Base-by-base conservation (phyloP, 2,888 invertebrate genomes). In the Eupithecia subfuscata region DNA sequence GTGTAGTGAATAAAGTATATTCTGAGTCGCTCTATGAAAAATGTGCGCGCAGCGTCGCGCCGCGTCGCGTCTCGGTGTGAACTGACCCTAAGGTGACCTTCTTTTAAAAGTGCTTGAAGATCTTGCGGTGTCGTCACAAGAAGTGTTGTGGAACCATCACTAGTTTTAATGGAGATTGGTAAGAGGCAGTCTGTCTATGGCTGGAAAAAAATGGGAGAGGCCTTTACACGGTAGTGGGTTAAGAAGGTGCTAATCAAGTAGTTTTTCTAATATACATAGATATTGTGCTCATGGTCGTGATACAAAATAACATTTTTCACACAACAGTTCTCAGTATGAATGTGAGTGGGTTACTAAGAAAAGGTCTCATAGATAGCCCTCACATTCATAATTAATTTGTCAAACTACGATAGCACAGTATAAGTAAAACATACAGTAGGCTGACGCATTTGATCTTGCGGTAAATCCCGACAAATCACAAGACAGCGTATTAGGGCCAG, bases 101-200 rank as follows among this genome's bases (percentile, higher is more conserved):
- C 11, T 56, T 52, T 52, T 60, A 60, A 25, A 60, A 25, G 12
- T 60, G 5, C 22, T 25, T 14, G 25, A 60, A 60, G 60, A 60
- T 14, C 1, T 60, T 60, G 25, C 60, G 25, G 60, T 60, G 22
- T 60, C 25, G 6, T 60, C 60, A 60, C 22, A 25, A 12, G 60
- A 60, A 60, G 25, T 2, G 12, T 22, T 56, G 56, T 56, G 11
- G 12, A 5, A 60, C 2, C 6, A 25, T 56, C 22, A 56, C 25
- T 60, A 12, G 25, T 56, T 56, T 52, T 56, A 22, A 22, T 56
- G 56, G 56, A 60, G 22, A 60, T 60, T 60, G 60, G 60, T 60
- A 60, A 60, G 60, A 60, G 25, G 22, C 22, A 25, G 60, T 12
- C 25, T 14, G 22, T 60, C 5, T 22, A 25, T 56, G n/a, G 12